Conservation (phyloP, 1,140 invertebrate genomes). For the Schlechtendalia chinensis region DNA sequence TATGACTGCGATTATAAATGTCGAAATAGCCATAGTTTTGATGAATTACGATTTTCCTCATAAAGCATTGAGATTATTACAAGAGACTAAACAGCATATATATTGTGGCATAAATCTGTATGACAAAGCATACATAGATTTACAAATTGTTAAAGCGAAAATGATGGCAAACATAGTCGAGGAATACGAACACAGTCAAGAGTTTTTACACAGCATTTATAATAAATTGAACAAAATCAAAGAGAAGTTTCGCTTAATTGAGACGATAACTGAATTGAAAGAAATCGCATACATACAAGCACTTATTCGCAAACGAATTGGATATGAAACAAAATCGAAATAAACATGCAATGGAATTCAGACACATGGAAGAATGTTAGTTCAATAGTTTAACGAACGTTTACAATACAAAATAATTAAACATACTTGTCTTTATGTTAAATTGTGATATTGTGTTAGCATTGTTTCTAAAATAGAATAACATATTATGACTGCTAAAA, state of each 20-base stretch:
- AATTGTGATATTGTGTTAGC: background rate
- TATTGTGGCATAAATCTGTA: conserved; percentile 30
- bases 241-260: background rate
- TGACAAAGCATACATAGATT: conserved; percentile 40
- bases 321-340: conserved; percentile 67
- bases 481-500: too few relatives aligned
- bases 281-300: conserved; percentile 60
- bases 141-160: conserved; percentile 18
- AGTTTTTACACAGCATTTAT: conserved; percentile 36
- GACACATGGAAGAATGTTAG: conserved; percentile 66
- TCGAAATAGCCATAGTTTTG: conserved; percentile 73
- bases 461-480: conserved; percentile 3
- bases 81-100: conserved; percentile 44
- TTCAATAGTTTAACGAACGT: conserved; percentile 21
- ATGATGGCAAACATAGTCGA: conserved; percentile 31
- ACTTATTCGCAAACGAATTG: conserved; percentile 67
- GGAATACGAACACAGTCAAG: conserved; percentile 25
- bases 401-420: conserved; percentile 22
- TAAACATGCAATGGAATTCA: conserved; percentile 70
- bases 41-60: conserved; percentile 55
- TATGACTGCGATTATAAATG: conserved; percentile 69
- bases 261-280: conserved; percentile 34
- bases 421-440: background rate
- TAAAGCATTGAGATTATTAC: conserved; percentile 33
- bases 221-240: conserved; percentile 4